Conservation (phyloP, 2,797 vertebrate species). For the Oophaga sylvatica region DNA sequence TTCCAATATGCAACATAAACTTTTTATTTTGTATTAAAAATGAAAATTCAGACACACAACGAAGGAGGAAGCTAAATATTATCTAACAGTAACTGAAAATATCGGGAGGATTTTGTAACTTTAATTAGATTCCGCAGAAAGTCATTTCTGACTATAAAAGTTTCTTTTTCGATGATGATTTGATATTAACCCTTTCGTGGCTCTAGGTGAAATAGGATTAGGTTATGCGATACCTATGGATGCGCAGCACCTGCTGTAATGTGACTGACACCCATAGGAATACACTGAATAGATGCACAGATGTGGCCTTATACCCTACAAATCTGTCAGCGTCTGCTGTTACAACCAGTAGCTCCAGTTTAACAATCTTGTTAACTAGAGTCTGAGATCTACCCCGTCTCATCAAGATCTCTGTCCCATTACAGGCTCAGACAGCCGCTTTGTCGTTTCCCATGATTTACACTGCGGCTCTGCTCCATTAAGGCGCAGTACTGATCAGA, state of each 20-base stretch:
- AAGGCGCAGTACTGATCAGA: not conserved
- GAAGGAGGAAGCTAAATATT: not conserved
- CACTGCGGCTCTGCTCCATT: not conserved
- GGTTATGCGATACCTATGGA: too few species aligned
- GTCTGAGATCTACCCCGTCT: not conserved
- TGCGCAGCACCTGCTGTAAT: too few species aligned
- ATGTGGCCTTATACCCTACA: too few species aligned
- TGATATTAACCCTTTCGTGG: not conserved
- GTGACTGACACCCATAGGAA: too few species aligned
- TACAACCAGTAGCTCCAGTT: too few species aligned
- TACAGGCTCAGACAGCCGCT: too few species aligned
- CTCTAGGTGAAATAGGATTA: not conserved
- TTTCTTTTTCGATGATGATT: too few species aligned
- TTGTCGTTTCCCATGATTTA: not conserved
- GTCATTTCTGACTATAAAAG: not conserved
- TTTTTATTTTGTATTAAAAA: slow-evolving; percentile 39
- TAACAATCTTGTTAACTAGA: too few species aligned
- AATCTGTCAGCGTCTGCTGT: too few species aligned
- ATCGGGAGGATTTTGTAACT: not conserved
- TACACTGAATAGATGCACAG: too few species aligned
- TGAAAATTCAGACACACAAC: not conserved
- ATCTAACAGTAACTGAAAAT: not conserved
- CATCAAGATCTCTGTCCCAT: too few species aligned
- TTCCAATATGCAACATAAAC: slow-evolving; percentile 36
- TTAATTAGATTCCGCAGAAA: not conserved